These are phyloP conservation scores for Drosophila eohydei DNA, from an alignment of 2,888 invertebrate species.

Conservation along the genomic window DNA sequence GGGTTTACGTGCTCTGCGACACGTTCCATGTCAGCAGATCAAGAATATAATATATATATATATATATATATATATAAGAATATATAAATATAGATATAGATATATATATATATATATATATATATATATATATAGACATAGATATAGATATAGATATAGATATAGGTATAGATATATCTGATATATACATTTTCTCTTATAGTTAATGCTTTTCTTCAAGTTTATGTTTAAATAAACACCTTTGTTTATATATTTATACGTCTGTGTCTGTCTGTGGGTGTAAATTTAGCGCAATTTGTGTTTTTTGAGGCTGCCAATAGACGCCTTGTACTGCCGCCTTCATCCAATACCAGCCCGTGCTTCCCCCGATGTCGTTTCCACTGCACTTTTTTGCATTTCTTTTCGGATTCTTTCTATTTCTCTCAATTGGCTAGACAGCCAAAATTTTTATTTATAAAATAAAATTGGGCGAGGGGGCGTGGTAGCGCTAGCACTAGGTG, in stretches of 20 bases:
- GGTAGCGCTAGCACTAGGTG: conserved; percentile 1
- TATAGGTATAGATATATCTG: background rate
- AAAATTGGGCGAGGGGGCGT: conserved; percentile 39
- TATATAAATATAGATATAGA: background rate
- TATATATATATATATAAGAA: too few species aligned
- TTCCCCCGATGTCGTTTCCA: background rate
- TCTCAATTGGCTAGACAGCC: conserved; percentile 65
- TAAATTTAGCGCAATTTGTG: conserved; percentile 9
- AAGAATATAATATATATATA: background rate
- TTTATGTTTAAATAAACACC: conserved; percentile 51
- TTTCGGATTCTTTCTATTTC: background rate
- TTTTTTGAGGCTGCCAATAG: conserved; percentile 3
- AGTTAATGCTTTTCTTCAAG: conserved; percentile 30
- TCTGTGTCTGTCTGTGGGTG: background rate
- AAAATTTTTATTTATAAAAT: conserved; percentile 52
- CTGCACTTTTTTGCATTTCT: conserved; percentile 25
- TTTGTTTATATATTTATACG: conserved; percentile 8
- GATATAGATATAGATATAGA: background rate
- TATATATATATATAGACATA: background rate
- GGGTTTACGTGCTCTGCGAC: conserved; percentile 39
- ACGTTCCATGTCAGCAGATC: conserved; percentile 27
- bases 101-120: background rate
- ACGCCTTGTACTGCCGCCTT: conserved; percentile 27
- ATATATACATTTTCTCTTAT: conserved; percentile 16
- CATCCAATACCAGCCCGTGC: background rate